Conservation (phyloP, 92 coral and sea anemone species). For the Epizoanthus stellaris region DNA sequence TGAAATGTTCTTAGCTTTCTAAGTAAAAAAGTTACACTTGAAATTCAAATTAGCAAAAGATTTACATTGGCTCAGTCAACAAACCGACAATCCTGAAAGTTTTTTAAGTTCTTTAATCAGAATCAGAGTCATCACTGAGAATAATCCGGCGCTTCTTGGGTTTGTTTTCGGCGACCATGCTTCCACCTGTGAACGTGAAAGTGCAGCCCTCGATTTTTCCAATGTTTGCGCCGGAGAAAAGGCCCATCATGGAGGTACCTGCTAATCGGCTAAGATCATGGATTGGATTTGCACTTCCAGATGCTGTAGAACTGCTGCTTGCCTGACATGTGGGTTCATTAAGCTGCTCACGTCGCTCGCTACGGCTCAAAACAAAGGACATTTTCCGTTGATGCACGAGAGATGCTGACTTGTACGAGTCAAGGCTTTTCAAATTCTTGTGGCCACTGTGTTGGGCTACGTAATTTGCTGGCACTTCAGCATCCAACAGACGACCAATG, state of each 20-base stretch:
- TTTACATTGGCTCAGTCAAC: no score
- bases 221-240: slow-evolving; percentile 37
- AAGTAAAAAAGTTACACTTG: background rate
- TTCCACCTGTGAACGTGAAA: slow-evolving; percentile 31
- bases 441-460: slow-evolving; percentile 65
- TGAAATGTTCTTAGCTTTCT: slow-evolving; percentile 9
- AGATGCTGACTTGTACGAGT: slow-evolving; percentile 56
- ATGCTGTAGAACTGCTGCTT: no score
- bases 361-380: slow-evolving; percentile 57
- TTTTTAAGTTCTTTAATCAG: no score
- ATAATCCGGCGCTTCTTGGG: slow-evolving; percentile 24
- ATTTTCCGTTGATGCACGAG: slow-evolving; percentile 52
- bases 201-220: slow-evolving; percentile 34
- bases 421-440: slow-evolving; percentile 55
- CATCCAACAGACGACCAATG: slow-evolving; percentile 49
- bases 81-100: no score
- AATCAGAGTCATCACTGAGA: slow-evolving; percentile 27
- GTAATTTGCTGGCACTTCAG: slow-evolving; percentile 55
- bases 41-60: no score
- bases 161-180: slow-evolving; percentile 15
- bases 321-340: background rate
- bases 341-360: slow-evolving; percentile 7
- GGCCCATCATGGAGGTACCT: slow-evolving; percentile 19
- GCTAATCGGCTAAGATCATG: slow-evolving; percentile 7
- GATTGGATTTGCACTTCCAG: background rate